Conservation (phyloP, 2,888 invertebrate species). For the Rotaria sp. region DNA sequence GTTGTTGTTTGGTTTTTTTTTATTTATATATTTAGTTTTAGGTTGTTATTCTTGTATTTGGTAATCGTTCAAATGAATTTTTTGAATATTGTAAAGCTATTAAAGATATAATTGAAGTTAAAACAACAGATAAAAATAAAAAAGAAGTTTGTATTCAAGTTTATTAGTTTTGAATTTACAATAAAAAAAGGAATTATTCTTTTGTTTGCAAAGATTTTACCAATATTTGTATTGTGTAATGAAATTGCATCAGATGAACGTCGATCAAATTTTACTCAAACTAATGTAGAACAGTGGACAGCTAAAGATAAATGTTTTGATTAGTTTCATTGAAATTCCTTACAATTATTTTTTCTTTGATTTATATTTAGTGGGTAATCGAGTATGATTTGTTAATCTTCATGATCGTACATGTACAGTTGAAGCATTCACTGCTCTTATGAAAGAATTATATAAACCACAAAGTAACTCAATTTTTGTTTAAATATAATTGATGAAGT, state of each 20-base stretch:
- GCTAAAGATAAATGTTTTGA: slow-evolving; percentile 19
- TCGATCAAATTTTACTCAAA: background rate
- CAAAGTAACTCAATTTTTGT: background rate
- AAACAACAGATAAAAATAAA: slow-evolving; percentile 19
- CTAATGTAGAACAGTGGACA: background rate
- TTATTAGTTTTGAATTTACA: no score
- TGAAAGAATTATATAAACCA: slow-evolving; percentile 27
- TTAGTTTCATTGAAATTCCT: background rate
- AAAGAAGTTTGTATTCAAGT: slow-evolving; percentile 2
- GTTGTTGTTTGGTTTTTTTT: background rate
- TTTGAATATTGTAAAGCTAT: slow-evolving; percentile 26
- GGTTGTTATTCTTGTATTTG: slow-evolving; percentile 22
- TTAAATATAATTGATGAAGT: background rate
- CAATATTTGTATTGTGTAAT: background rate
- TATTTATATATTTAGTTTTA: background rate
- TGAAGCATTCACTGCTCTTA: background rate
- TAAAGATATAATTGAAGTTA: background rate
- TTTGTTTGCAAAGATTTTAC: background rate
- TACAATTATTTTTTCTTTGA: background rate
- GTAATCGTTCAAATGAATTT: slow-evolving; percentile 22
- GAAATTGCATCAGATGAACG: background rate
- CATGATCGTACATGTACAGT: background rate
- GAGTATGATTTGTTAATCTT: background rate
- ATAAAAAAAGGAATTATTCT: no score
- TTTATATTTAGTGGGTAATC: background rate